Percentiles rank a stretch among this genome's conserved stretches.
phyloP scores from a whole-genome alignment of 1,140 invertebrate species.

The Leguminivora glycinivorella region DNA sequence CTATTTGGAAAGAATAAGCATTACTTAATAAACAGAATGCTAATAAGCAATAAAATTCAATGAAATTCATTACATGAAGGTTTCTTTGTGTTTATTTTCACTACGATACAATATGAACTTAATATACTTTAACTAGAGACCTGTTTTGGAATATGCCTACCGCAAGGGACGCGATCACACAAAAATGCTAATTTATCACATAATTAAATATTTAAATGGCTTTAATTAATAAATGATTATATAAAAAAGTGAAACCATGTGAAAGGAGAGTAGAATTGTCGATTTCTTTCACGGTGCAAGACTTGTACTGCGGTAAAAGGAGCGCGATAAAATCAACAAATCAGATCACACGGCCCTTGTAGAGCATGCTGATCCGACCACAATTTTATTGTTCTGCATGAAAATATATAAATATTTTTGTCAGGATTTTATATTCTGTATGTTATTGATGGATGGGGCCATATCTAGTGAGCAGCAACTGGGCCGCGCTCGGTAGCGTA shows the following conservation, averaged over 20 bases:
- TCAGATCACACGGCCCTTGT: neutral
- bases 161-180: neutral
- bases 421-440: constrained; percentile 34
- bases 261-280: constrained; percentile 5
- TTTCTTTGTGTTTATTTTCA: neutral
- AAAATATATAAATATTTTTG: too few species aligned
- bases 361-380: neutral
- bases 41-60: constrained; percentile 3
- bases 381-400: too few species aligned
- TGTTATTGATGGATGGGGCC: neutral
- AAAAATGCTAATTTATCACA: neutral
- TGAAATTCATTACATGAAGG: neutral
- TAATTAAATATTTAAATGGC: neutral
- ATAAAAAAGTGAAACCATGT: constrained; percentile 24
- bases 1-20: neutral
- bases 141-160: neutral
- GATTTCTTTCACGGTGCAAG: constrained; percentile 2
- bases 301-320: neutral
- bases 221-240: constrained; percentile 17
- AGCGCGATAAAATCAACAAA: neutral
- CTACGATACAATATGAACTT: neutral
- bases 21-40: neutral
- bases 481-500: constrained; percentile 40
- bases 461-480: neutral
- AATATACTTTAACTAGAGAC: neutral